Percentiles rank a stretch among this genome's conserved stretches.
These are phyloP conservation scores for Schizopygopsis pylzovi DNA, from an alignment of 2,797 vertebrate genomes.

Conservation along the genomic window DNA sequence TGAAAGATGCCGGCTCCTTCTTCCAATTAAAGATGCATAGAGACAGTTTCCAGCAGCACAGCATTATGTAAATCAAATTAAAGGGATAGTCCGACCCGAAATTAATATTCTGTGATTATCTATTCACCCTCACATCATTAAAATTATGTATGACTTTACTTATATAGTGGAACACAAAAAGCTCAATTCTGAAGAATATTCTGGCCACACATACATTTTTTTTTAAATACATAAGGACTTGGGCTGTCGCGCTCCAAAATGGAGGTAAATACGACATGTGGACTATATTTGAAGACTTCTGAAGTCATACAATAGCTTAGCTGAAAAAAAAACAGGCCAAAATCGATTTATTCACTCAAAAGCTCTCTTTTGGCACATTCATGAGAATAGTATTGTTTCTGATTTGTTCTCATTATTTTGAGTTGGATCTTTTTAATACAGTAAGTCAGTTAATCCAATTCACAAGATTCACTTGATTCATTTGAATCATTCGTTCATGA, in stretches of 20 bases:
- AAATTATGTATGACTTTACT: background rate
- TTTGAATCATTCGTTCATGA: no score
- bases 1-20: background rate
- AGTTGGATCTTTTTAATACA: background rate
- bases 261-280: no score
- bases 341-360: background rate
- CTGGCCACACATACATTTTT: background rate
- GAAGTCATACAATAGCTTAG: background rate
- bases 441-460: no score
- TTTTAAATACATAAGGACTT: background rate
- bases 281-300: background rate
- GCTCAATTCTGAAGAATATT: background rate
- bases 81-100: background rate
- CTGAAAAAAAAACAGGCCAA: background rate
- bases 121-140: background rate
- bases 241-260: background rate
- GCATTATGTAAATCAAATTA: constrained; percentile 20
- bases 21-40: constrained; percentile 20
- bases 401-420: background rate
- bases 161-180: background rate
- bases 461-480: no score
- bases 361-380: background rate
- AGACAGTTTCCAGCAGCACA: constrained; percentile 24
- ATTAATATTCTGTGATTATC: constrained; percentile 6
- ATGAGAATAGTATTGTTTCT: background rate